phyloP scores from a whole-genome alignment of 2,113 vertebrate genomes.

The Podocnemis expansa region DNA sequence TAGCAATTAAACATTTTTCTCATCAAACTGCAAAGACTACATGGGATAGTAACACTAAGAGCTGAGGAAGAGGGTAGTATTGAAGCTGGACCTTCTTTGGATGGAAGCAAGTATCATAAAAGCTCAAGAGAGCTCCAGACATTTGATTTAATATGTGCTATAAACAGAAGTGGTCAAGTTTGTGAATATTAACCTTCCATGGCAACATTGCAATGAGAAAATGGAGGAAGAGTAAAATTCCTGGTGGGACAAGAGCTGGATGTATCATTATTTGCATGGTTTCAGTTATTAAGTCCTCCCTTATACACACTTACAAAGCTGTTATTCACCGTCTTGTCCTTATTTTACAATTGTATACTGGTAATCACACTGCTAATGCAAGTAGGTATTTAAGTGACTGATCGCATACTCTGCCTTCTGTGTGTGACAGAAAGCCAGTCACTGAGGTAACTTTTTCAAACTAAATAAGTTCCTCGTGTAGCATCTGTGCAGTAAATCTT shows the following conservation, averaged over 20 bases:
- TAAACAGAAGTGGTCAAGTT: neutral
- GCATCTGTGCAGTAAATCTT: neutral
- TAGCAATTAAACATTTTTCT: neutral
- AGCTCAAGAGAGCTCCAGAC: neutral
- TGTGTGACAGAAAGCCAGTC: neutral
- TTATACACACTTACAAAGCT: fast-evolving
- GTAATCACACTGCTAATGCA: neutral
- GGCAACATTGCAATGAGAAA: neutral
- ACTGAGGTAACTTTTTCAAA: neutral
- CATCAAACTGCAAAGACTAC: neutral
- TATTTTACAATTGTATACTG: neutral
- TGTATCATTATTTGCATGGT: neutral
- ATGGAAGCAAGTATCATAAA: neutral
- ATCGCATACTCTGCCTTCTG: too few species aligned
- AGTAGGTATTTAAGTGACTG: too few species aligned
- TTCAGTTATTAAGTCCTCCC: neutral
- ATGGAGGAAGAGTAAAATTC: neutral
- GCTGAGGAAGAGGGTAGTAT: neutral
- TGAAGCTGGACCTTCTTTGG: neutral
- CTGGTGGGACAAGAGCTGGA: neutral
- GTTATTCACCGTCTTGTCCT: neutral
- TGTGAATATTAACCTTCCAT: neutral
- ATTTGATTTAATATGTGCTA: neutral
- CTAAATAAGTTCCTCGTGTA: neutral
- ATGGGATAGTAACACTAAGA: neutral